Evolutionary conservation across 2,888 invertebrate genomes (phyloP).

Genomic region (Aphodius sticticus): DNA sequence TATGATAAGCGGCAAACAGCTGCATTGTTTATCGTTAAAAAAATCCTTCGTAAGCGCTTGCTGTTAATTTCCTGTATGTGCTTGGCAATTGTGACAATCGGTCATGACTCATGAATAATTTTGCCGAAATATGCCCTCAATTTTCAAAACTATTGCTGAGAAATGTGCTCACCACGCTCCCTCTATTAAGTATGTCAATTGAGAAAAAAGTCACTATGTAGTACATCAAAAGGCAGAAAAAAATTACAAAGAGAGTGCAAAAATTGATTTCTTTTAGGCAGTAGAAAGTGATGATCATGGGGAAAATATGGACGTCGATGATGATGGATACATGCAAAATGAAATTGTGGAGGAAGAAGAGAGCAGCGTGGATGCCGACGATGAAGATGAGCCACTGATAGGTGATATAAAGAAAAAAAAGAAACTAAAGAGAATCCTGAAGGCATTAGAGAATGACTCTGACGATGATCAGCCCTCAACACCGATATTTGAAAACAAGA

Average conservation of each 20-base stretch:
- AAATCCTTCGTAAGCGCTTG: too few species aligned
- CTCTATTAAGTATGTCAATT: too few species aligned
- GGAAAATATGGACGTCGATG: slow-evolving; percentile 45
- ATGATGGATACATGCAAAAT: slow-evolving; percentile 47
- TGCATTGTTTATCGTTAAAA: too few species aligned
- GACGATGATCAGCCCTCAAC: slow-evolving; percentile 50
- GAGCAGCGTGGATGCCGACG: slow-evolving; percentile 44
- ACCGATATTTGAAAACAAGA: slow-evolving; percentile 6
- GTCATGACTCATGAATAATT: too few species aligned
- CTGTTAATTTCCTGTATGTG: too few species aligned
- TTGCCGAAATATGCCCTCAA: too few species aligned
- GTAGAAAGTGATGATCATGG: slow-evolving; percentile 47
- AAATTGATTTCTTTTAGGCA: slow-evolving; percentile 39
- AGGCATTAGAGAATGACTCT: slow-evolving; percentile 52
- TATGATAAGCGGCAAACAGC: too few species aligned
- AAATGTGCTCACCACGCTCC: too few species aligned
- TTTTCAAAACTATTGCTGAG: too few species aligned
- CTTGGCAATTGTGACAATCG: too few species aligned
- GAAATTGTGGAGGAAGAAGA: slow-evolving; percentile 46
- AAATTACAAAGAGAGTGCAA: background rate
- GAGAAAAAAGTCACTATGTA: too few species aligned
- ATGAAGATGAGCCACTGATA: slow-evolving; percentile 37
- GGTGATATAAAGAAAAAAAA: slow-evolving; percentile 40
- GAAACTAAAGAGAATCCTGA: slow-evolving; percentile 52
- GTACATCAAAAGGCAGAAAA: too few species aligned